Percentiles rank a stretch among this genome's conserved stretches.
These are phyloP conservation scores for Eupeodes latifasciatus DNA, from an alignment of 2,888 invertebrate species.

Conservation along the genomic window DNA sequence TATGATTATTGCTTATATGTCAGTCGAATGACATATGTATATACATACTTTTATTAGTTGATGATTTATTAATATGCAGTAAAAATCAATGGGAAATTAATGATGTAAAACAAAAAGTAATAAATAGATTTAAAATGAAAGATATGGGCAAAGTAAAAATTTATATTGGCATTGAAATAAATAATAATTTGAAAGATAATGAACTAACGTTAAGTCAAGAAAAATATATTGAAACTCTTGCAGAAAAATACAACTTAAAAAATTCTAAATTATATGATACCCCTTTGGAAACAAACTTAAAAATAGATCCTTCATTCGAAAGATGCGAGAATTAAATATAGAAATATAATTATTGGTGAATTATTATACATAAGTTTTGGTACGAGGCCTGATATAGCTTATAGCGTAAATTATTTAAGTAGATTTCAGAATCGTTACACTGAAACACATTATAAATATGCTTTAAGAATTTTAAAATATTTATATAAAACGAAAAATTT, in stretches of 20 bases:
- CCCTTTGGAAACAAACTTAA: not conserved
- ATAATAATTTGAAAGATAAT: no score
- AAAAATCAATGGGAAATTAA: no score
- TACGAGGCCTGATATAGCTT: not conserved
- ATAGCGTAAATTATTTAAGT: constrained; percentile 52
- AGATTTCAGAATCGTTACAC: constrained; percentile 78
- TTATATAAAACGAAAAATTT: not conserved
- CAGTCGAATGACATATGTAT: no score
- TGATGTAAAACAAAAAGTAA: no score
- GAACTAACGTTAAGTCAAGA: no score
- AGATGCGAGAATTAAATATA: not conserved
- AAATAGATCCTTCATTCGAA: not conserved
- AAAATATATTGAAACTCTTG: no score
- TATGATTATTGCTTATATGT: no score
- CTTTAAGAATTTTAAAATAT: not conserved
- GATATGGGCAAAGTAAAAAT: no score
- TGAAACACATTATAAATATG: constrained; percentile 11
- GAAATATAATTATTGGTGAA: not conserved
- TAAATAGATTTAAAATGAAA: no score
- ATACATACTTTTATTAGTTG: no score
- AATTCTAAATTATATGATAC: constrained; percentile 1
- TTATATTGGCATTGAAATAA: no score
- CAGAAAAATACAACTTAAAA: constrained; percentile 4
- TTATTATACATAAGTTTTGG: not conserved
- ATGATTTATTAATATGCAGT: no score